These are phyloP conservation scores for Coccyzus lansbergi DNA, from an alignment of 2,797 vertebrate genomes.

Conservation along the genomic window DNA sequence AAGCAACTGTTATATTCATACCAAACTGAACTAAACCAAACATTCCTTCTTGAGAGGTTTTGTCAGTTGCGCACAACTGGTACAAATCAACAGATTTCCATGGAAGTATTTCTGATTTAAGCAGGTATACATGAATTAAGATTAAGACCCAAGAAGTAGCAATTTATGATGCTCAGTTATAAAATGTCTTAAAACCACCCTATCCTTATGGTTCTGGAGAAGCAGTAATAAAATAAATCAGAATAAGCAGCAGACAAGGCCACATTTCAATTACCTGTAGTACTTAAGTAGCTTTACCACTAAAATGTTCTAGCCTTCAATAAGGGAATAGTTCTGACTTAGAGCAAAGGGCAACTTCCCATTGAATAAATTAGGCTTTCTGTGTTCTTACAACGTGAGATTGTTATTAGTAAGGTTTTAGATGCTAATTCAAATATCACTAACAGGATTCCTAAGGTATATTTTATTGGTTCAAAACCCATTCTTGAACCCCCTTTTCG, in stretches of 20 bases:
- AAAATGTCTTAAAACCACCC: not conserved
- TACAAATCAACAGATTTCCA: not conserved
- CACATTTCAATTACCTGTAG: not conserved
- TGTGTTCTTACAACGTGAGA: not conserved
- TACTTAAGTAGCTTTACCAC: conserved; percentile 17
- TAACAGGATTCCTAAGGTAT: not conserved
- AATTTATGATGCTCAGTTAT: not conserved
- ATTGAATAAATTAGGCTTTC: conserved; percentile 12
- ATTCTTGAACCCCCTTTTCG: not conserved
- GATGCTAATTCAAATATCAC: not conserved
- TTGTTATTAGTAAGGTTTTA: not conserved
- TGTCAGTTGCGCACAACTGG: not conserved
- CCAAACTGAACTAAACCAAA: not conserved
- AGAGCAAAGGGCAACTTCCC: conserved; percentile 3
- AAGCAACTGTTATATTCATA: not conserved
- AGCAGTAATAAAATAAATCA: not conserved
- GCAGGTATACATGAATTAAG: not conserved
- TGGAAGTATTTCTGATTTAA: not conserved
- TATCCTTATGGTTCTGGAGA: not conserved
- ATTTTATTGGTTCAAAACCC: not conserved
- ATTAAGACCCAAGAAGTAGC: not conserved
- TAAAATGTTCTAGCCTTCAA: not conserved
- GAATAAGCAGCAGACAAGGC: not conserved
- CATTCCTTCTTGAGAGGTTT: not conserved
- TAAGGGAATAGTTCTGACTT: not conserved